phyloP scores from a whole-genome alignment of 1,140 invertebrate genomes.

The Drosophila sp. region DNA sequence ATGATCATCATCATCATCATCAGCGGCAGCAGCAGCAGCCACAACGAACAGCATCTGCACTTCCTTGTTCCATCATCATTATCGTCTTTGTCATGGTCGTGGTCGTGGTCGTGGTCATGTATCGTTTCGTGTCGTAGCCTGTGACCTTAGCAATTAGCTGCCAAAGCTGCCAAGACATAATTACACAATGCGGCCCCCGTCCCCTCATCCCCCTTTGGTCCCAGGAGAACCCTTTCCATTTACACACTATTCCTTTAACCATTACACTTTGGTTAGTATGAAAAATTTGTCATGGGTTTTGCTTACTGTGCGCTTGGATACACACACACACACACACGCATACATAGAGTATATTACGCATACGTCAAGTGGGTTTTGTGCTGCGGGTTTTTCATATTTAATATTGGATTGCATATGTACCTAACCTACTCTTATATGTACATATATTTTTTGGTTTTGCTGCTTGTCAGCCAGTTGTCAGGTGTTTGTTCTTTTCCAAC shows the following conservation, averaged over 20 bases:
- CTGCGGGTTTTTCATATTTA: slow-evolving; percentile 2
- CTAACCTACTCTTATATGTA: neutral
- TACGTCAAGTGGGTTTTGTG: slow-evolving; percentile 16
- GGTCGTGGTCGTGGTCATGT: slow-evolving; percentile 8
- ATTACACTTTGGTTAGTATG: slow-evolving; percentile 4
- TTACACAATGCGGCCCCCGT: slow-evolving; percentile 23
- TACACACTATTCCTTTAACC: neutral
- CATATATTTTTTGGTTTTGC: slow-evolving; percentile 3
- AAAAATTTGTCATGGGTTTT: slow-evolving; percentile 9
- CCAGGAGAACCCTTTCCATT: neutral
- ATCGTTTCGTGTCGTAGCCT: slow-evolving; percentile 16
- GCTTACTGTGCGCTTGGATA: neutral
- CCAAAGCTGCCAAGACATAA: slow-evolving; percentile 38
- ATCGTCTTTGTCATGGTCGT: neutral
- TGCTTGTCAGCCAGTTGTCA: slow-evolving; percentile 51
- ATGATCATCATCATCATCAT: slow-evolving; percentile 1
- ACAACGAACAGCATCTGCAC: slow-evolving; percentile 10
- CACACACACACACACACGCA: neutral
- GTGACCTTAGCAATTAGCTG: slow-evolving; percentile 38
- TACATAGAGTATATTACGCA: slow-evolving; percentile 13
- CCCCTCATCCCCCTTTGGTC: neutral
- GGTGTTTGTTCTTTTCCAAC: slow-evolving; percentile 33
- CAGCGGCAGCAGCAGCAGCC: neutral
- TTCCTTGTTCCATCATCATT: slow-evolving; percentile 6
- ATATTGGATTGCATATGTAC: neutral